These are phyloP conservation scores for Tenthredo livida DNA, from an alignment of 2,888 invertebrate species.

Conservation along the genomic window DNA sequence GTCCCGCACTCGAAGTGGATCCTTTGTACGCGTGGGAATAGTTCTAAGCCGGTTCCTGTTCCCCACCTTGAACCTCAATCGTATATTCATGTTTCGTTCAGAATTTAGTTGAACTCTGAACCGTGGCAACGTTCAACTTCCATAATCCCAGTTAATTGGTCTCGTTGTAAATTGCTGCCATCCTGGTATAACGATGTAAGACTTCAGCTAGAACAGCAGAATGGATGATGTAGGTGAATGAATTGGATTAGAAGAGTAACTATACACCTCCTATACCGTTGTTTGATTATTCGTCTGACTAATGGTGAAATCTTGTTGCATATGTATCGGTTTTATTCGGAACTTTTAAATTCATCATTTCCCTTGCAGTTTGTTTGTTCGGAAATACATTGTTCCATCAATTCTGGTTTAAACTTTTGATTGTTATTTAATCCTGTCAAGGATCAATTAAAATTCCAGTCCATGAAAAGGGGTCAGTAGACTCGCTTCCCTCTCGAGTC, in stretches of 20 bases:
- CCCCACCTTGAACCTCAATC: not conserved
- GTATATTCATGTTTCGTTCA: not conserved
- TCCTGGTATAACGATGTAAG: not conserved
- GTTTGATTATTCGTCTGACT: no score
- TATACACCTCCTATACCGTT: not conserved
- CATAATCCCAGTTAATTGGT: not conserved
- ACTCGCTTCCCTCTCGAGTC: slow-evolving; percentile 23
- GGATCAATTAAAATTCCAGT: slow-evolving; percentile 23
- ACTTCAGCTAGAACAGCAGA: not conserved
- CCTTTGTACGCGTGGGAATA: slow-evolving; percentile 33
- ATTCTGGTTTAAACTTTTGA: not conserved
- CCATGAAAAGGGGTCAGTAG: slow-evolving; percentile 31
- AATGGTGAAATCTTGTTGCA: not conserved
- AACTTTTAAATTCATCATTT: not conserved
- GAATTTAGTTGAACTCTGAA: slow-evolving; percentile 7
- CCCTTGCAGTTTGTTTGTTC: not conserved
- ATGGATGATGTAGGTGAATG: not conserved
- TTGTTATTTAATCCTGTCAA: not conserved
- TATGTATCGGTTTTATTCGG: not conserved
- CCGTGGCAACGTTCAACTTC: not conserved
- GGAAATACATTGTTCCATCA: not conserved
- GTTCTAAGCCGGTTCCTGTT: slow-evolving; percentile 26
- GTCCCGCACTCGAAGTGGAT: not conserved
- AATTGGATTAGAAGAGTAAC: not conserved
- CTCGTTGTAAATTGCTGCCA: not conserved